These are phyloP conservation scores for Gorsachius goisagi DNA, from an alignment of 2,113 vertebrate species.

Conservation along the genomic window DNA sequence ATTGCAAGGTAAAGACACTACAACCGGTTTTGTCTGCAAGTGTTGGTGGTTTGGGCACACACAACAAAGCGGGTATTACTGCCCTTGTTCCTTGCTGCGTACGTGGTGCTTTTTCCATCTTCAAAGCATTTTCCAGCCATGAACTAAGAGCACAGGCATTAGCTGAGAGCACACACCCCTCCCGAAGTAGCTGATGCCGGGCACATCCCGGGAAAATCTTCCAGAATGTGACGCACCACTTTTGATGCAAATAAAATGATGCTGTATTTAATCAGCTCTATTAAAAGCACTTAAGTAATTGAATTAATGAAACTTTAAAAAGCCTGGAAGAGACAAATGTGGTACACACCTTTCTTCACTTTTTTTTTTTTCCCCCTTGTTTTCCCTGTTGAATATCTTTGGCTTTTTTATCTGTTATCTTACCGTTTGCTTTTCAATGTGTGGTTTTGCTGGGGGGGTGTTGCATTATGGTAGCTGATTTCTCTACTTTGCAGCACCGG, in stretches of 20 bases:
- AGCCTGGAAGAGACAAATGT: neutral
- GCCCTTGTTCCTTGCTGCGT: neutral
- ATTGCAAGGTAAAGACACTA: conserved; percentile 37
- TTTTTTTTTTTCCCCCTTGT: neutral
- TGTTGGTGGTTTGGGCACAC: neutral
- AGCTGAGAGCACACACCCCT: neutral
- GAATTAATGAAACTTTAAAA: conserved; percentile 25
- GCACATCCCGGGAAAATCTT: conserved; percentile 16
- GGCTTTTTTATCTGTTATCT: neutral
- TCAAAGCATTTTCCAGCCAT: conserved; percentile 53
- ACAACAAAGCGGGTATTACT: neutral
- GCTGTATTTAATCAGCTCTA: conserved; percentile 30
- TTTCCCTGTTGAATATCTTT: neutral
- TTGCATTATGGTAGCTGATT: neutral
- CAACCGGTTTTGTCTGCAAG: neutral
- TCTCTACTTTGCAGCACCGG: neutral
- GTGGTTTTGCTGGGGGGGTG: neutral
- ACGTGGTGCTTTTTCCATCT: conserved; percentile 2
- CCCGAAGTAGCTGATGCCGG: neutral
- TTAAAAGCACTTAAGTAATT: conserved; percentile 55
- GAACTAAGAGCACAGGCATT: conserved; percentile 17
- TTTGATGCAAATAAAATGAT: conserved; percentile 41
- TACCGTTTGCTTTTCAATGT: neutral
- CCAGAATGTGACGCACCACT: conserved; percentile 38
- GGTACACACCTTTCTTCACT: neutral